A percentile compares a stretch with the other conserved stretches of the same genome.
Conservation (phyloP, 2,888 invertebrate species). For the Heliconius ismenius region DNA sequence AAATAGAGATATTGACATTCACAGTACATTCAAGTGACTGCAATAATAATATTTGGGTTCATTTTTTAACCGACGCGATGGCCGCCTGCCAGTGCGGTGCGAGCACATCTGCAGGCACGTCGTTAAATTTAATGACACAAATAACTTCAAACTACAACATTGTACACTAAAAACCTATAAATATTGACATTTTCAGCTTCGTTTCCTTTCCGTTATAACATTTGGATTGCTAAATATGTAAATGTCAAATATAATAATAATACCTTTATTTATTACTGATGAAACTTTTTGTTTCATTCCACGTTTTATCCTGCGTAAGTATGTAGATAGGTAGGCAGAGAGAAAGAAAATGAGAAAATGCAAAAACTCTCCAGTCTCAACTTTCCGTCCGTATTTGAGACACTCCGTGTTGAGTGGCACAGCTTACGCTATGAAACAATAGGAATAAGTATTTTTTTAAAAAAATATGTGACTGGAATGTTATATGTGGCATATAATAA, state of each 20-base stretch:
- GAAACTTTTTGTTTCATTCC: not conserved
- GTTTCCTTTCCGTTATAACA: not conserved
- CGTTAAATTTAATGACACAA: conserved; percentile 34
- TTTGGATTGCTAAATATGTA: not conserved
- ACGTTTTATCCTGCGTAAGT: too few relatives aligned
- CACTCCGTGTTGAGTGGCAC: not conserved
- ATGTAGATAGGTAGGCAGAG: not conserved
- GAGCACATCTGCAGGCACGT: conserved; percentile 35
- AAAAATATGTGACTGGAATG: too few relatives aligned
- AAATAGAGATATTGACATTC: not conserved
- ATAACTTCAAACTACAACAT: conserved; percentile 27
- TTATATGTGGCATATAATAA: too few relatives aligned
- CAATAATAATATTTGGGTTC: conserved; percentile 13
- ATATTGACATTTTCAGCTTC: conserved; percentile 20
- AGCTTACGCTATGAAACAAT: not conserved
- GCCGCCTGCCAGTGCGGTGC: conserved; percentile 28
- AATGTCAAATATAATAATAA: not conserved
- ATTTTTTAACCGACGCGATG: conserved; percentile 18
- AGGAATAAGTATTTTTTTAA: too few relatives aligned
- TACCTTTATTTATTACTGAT: not conserved
- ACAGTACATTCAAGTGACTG: not conserved
- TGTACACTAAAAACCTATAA: conserved; percentile 23
- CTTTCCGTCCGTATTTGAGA: not conserved
- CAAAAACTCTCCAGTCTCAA: not conserved
- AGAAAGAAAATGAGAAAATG: not conserved